Evolutionary conservation across 1,140 invertebrate genomes (phyloP).

Genomic region (Drosophila subpulchrella): DNA sequence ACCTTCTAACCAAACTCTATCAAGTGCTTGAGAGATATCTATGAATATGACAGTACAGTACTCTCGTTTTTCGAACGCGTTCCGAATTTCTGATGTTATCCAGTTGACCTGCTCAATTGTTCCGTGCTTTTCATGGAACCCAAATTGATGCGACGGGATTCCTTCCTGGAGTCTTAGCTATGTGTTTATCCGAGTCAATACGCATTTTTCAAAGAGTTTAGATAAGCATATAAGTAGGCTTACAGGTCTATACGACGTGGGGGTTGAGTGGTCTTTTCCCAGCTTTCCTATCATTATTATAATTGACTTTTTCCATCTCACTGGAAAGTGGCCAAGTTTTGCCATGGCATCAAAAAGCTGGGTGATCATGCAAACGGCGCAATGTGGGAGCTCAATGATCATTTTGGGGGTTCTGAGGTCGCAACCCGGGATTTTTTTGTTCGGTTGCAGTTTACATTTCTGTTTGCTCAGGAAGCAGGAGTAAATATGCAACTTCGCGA

Average conservation of each 20-base stretch:
- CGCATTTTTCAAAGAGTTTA: background rate
- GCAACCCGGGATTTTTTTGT: too few relatives aligned
- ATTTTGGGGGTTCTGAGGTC: background rate
- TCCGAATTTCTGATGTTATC: background rate
- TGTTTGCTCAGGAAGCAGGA: too few relatives aligned
- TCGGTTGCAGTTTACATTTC: too few relatives aligned
- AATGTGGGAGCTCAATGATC: background rate
- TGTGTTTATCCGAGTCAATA: background rate
- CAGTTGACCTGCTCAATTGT: background rate
- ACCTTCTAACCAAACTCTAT: background rate
- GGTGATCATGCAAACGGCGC: background rate
- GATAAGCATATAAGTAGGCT: background rate
- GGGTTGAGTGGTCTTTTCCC: slow-evolving; percentile 3
- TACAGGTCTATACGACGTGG: slow-evolving; percentile 3
- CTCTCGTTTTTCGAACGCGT: background rate
- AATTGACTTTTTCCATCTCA: slow-evolving; percentile 3
- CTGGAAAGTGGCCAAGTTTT: background rate
- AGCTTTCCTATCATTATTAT: slow-evolving; percentile 3
- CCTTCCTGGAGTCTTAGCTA: background rate
- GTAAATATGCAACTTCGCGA: too few relatives aligned
- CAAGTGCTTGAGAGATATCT: slow-evolving; percentile 2
- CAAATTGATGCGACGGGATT: slow-evolving; percentile 1
- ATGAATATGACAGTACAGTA: background rate
- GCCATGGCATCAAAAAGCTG: background rate
- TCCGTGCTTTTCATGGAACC: background rate